Evolutionary conservation across 1,140 invertebrate species (phyloP).

Genomic region (Macrotrachela quadricornifera): DNA sequence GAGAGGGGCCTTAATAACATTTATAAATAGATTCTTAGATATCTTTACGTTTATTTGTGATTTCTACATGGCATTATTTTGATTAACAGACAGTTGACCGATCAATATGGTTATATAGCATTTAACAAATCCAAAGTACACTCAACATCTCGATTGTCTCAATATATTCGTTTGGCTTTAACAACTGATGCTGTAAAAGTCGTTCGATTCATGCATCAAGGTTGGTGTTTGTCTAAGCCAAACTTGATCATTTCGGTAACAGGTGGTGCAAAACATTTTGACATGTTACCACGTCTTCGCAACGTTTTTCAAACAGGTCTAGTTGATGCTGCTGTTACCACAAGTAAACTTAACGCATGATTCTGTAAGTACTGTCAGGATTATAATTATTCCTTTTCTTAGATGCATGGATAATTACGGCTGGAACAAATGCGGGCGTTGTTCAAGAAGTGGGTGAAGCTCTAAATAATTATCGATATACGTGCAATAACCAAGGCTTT

Average conservation of each 20-base stretch:
- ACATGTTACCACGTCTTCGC: constrained; percentile 23
- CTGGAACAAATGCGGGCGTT: constrained; percentile 30
- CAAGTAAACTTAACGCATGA: constrained; percentile 13
- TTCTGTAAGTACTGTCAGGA: neutral
- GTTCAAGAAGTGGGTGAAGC: constrained; percentile 34
- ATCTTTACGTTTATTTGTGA: no score
- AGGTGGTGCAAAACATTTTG: constrained; percentile 31
- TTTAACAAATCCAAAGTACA: no score
- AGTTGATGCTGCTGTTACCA: constrained; percentile 25
- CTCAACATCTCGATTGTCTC: no score
- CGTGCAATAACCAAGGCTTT: neutral
- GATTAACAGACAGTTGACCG: no score
- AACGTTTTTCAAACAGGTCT: constrained; percentile 27
- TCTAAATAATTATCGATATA: constrained; percentile 14
- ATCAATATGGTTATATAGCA: no score
- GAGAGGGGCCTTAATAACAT: no score
- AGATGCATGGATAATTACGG: constrained; percentile 32
- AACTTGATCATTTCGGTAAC: constrained; percentile 33
- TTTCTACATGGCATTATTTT: no score
- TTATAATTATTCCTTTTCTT: neutral
- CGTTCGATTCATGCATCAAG: no score
- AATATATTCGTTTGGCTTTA: no score
- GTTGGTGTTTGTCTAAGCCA: constrained; percentile 24
- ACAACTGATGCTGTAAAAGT: no score
- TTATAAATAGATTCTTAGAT: no score